Evolutionary conservation across 2,888 invertebrate genomes (phyloP), one percentile per base, ranked within the genome.

Genomic region (Creontiades dilutus): DNA sequence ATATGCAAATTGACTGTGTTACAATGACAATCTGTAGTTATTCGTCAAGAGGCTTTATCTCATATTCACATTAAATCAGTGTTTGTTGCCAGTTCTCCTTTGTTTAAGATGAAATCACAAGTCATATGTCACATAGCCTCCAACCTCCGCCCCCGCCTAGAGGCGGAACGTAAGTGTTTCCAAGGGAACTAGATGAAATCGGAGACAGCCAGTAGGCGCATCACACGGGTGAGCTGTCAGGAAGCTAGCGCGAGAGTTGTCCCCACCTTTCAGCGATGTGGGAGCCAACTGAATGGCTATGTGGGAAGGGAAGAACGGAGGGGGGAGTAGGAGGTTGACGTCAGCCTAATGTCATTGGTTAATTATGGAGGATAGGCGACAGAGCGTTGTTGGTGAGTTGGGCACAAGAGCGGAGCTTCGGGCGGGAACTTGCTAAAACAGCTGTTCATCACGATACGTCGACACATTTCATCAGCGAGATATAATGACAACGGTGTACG

Each of bases 371-470:
- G 11, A 23, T 11, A 23, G 68, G 68, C 68, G 68, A 13, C 68
- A 23, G 23, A 68, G 68, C 23, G 23, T 11, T 9, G 68, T 23
- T 19, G 68, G 68, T n/a, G 23, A 23, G 68, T 11, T 23, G 68
- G 19, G 19, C 9, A 23, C 23, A 11, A 23, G 68, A 23, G 23
- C 4, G 23, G 68, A 12, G 68, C 11, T 57, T n/a, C n/a, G 7
- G 57, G n/a, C 5, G 23, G 68, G 68, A 23, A 68, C 23, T 68
- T 23, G 68, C 68, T 68, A 68, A 68, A 68, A 68, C 68, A 68
- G 68, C 68, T 68, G 68, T 68, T 68, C 68, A 68, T 68, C 68
- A 68, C 68, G 68, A 68, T 23, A 23, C 9, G 68, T 68, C 68
- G 68, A 68, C 68, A 68, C 68, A 68, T 68, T 68, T 68, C 68